A percentile compares a stretch with the other conserved stretches of the same genome.
These are phyloP conservation scores for Drosophila phalerata DNA, from an alignment of 2,888 invertebrate species.

Conservation along the genomic window DNA sequence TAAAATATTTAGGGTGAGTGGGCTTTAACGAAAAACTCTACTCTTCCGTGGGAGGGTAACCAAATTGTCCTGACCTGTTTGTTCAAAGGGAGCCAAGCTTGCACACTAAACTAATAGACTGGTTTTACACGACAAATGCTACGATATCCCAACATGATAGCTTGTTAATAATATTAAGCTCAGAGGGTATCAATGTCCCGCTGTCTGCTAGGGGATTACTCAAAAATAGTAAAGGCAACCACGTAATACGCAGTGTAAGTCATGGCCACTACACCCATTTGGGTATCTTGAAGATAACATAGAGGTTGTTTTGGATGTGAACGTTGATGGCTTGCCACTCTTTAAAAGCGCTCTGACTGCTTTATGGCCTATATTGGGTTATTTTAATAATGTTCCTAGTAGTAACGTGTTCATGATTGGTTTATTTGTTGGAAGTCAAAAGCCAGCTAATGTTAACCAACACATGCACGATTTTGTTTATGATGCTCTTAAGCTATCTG, in stretches of 20 bases:
- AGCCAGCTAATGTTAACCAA: not conserved
- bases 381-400: not conserved
- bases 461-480: not conserved
- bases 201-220: not conserved
- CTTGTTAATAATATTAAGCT: not conserved
- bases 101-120: not conserved
- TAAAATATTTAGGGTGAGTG: too few relatives aligned
- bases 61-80: too few relatives aligned
- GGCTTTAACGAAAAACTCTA: too few relatives aligned
- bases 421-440: not conserved
- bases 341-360: not conserved
- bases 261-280: not conserved
- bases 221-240: not conserved
- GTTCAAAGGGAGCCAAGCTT: not conserved
- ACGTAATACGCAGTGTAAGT: not conserved
- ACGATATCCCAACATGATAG: not conserved
- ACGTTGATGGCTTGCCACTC: not conserved
- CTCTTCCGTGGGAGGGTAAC: too few relatives aligned
- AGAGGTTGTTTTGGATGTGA: not conserved
- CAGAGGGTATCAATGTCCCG: not conserved
- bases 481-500: not conserved
- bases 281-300: not conserved
- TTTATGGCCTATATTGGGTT: not conserved
- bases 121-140: not conserved
- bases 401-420: not conserved